Conservation (phyloP, 2,888 invertebrate genomes). For the Anagyrus pseudococci region DNA sequence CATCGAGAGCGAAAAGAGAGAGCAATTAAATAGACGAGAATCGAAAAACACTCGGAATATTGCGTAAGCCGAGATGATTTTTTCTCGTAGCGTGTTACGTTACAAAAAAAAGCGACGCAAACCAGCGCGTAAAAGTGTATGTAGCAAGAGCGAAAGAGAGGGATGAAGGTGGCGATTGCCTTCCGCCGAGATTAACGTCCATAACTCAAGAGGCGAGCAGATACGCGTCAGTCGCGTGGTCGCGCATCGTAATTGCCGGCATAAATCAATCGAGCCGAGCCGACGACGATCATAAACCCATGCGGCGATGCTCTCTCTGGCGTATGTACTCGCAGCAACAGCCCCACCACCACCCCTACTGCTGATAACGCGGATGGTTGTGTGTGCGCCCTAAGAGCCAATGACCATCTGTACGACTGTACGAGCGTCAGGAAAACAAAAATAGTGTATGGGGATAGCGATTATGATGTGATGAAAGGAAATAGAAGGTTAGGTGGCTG, state of each 20-base stretch:
- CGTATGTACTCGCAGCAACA: no score
- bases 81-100: not conserved
- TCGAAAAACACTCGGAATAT: no score
- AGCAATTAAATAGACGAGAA: no score
- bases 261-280: constrained; percentile 63
- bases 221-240: constrained; percentile 59
- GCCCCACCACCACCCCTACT: no score
- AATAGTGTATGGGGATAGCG: no score
- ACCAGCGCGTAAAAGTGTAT: not conserved
- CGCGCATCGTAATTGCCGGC: constrained; percentile 60
- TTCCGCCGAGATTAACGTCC: constrained; percentile 61
- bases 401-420: no score
- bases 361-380: no score
- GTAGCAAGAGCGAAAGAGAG: constrained; percentile 18
- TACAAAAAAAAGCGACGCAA: constrained; percentile 21
- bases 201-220: constrained; percentile 55
- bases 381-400: no score
- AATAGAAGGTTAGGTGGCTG: no score
- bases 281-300: constrained; percentile 63
- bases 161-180: constrained; percentile 45
- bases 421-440: no score
- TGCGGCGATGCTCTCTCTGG: no score
- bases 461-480: no score
- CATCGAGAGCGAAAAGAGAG: not conserved
- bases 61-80: not conserved